These are phyloP conservation scores for Cacatua alba DNA, from an alignment of 2,113 vertebrate genomes.

Conservation along the genomic window DNA sequence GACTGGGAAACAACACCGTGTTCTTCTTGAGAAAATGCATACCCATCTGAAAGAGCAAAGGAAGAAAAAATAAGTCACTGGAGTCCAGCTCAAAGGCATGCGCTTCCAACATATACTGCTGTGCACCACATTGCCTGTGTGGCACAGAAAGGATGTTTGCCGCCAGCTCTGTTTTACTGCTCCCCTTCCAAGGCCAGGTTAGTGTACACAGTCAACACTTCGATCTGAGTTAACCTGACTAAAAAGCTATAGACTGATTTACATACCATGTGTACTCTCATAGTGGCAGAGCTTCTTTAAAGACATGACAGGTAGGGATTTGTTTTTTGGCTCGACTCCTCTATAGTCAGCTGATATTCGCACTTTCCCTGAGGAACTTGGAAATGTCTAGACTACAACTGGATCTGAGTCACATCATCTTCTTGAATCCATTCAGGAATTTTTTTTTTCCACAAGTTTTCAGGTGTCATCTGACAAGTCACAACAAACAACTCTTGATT, in stretches of 20 bases:
- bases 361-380: neutral
- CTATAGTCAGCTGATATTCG: neutral
- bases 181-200: neutral
- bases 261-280: neutral
- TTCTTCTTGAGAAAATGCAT: slow-evolving; percentile 98
- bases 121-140: rapidly evolving
- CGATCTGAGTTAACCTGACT: neutral
- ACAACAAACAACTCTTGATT: rapidly evolving
- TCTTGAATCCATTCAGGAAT: neutral
- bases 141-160: neutral
- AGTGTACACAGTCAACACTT: neutral
- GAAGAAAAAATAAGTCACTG: neutral
- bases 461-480: neutral
- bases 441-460: neutral
- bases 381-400: neutral
- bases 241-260: neutral
- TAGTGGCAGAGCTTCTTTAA: neutral
- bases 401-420: neutral
- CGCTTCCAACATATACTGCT: rapidly evolving
- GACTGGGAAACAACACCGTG: slow-evolving; percentile 95
- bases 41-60: slow-evolving; percentile 85
- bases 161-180: neutral
- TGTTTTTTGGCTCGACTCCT: neutral
- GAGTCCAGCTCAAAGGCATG: neutral
- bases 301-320: neutral